A percentile compares a stretch with the other conserved stretches of the same genome.
These are phyloP conservation scores for Ochotona curzoniae DNA, from an alignment of 2,113 vertebrate species.

Conservation along the genomic window DNA sequence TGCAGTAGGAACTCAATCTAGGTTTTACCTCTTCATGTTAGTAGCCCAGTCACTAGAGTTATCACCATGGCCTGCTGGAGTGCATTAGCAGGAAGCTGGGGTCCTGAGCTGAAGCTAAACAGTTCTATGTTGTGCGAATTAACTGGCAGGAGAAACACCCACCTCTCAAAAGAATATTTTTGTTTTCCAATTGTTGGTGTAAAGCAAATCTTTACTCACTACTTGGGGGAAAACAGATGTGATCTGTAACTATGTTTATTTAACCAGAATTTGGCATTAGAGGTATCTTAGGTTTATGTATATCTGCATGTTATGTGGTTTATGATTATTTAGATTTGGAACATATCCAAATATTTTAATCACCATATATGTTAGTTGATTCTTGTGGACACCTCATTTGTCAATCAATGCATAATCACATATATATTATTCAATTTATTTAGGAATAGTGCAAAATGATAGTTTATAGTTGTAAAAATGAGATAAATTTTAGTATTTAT, in stretches of 20 bases:
- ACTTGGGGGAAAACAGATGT: background rate
- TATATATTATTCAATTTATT: background rate
- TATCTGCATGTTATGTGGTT: background rate
- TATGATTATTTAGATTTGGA: conserved; percentile 42
- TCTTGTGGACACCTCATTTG: conserved; percentile 39
- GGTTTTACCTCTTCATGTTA: too few species aligned
- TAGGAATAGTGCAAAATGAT: conserved; percentile 32
- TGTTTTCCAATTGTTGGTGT: conserved; percentile 42
- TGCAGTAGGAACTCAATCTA: too few species aligned
- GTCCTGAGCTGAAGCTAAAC: too few species aligned
- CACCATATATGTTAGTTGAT: background rate
- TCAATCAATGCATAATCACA: background rate
- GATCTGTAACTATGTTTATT: conserved; percentile 20
- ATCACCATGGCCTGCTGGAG: too few species aligned
- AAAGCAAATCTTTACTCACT: conserved; percentile 60
- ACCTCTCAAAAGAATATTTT: conserved; percentile 5
- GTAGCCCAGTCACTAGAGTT: too few species aligned
- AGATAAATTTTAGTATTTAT: conserved; percentile 27
- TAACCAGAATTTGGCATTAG: conserved; percentile 47
- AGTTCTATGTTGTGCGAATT: too few species aligned
- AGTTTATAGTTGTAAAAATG: conserved; percentile 53
- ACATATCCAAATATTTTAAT: background rate
- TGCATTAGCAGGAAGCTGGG: too few species aligned
- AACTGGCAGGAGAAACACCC: too few species aligned
- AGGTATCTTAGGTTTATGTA: conserved; percentile 26